Conservation (phyloP, 2,113 vertebrate genomes). For the Caranx melampygus region DNA sequence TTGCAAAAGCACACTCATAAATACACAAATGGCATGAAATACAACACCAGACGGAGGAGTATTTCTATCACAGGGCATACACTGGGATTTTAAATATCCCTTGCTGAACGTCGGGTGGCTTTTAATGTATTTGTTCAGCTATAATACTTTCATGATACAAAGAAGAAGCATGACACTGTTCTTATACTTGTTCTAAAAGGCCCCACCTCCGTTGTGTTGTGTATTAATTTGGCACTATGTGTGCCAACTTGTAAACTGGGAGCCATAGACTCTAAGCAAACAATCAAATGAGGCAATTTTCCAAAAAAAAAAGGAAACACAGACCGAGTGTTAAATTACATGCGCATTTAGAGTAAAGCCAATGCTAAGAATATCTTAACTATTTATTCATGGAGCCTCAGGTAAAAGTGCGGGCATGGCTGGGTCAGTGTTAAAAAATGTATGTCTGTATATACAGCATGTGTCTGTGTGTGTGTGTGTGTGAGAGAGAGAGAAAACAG, state of each 20-base stretch:
- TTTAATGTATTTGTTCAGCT: constrained; percentile 1
- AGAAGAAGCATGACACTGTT: background rate
- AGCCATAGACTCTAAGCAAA: background rate
- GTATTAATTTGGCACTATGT: background rate
- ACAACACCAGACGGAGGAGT: background rate
- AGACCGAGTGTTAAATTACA: background rate
- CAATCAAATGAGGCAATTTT: background rate
- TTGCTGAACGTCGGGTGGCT: background rate
- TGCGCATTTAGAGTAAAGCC: background rate
- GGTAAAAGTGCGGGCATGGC: background rate
- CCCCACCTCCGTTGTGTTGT: background rate
- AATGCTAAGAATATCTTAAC: background rate
- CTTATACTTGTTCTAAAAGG: background rate
- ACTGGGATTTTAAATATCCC: background rate
- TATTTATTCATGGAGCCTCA: constrained; percentile 1
- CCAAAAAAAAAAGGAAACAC: background rate
- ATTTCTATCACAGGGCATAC: background rate
- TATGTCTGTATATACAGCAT: background rate
- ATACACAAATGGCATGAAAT: background rate
- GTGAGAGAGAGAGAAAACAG: constrained; percentile 4
- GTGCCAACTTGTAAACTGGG: background rate
- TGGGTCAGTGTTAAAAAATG: background rate
- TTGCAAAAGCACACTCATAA: constrained; percentile 16
- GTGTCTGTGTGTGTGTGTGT: background rate
- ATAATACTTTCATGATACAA: background rate